Base-by-base conservation (phyloP, 2,113 vertebrate genomes). In the Atrichornis clamosus region DNA sequence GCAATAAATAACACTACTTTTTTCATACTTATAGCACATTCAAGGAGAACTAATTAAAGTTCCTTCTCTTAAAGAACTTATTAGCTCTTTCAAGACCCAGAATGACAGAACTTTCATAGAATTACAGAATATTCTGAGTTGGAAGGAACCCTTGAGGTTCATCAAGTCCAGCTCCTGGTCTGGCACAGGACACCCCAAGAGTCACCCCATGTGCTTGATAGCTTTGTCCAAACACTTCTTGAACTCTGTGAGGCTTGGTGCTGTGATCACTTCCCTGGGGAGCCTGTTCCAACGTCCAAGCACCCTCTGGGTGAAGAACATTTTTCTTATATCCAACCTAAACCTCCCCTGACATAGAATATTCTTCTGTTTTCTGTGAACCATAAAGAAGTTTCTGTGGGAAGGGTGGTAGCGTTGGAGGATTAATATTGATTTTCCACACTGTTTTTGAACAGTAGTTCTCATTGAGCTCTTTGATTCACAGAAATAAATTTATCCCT, bases 121-220 rank as follows among this genome's bases (percentile, higher is more conserved):
- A 26, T 60, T 33, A 24, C n/a, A n/a, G 16, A n/a, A 52, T 52
- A 46, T 7, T 2, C 15, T 46, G 13, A n/a, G 28, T 7, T 67
- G 53, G 33, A 46, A n/a, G 15, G 23, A 3, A 17, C 15, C 13
- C 15, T 27, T 27, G 33, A 37, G 6, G 44, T 52, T 52, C 13
- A 8, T 35, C 0, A 0, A 59, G 44, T 23, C 18, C 22, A 24
- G 0, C 12, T 20, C 10, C 14, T 32, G 15, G 15, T 10, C 23
- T 27, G 28, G 37, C 2, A 44, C 3, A 46, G 13, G 15, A 24
- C 33, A 16, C 12, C 1, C 11, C 35, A 32, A 2, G 2, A 42
- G 26, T 49, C 26, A 26, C 42, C 27, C 5, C 42, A 3, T 2
- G 32, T 19, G 0, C 67, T 59, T 11, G 15, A 33, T 0, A 52